Evolutionary conservation across 2,113 vertebrate genomes (phyloP), one percentile per base, ranked within the genome.

Genomic region (Oryzias woworae): DNA sequence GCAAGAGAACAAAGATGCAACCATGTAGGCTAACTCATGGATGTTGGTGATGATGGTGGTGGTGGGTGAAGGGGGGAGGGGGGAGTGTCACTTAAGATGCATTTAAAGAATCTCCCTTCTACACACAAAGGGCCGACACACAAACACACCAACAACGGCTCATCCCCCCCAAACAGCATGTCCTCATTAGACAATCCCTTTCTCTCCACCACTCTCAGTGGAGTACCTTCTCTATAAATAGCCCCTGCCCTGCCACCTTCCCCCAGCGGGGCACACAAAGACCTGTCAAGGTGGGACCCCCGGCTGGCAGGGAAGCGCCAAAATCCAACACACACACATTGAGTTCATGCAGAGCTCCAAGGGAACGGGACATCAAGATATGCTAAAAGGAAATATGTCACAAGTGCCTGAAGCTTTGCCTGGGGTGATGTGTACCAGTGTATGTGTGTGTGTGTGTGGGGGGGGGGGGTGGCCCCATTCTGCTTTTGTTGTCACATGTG

Each of bases 51-150:
- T 66, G 80, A 66, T 62, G 66, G 31, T 28, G 18, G 55, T 20
- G 47, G 48, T 43, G 73, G 16, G 56, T 57, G 54, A 6, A 6
- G 5, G 26, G 26, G 26, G 26, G 26, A 6, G 31, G 7, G 6
- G 36, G 36, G 2, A 1, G 36, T 36, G 41, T 58, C 62, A 66
- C 73, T 69, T 66, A 88, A 85, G 78, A 76, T 69, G 49, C 16
- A 67, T 89, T 88, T 89, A 85, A 90, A 90, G 85, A 84, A 20
- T 46, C 77, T 85, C 76, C 87, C 88, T 16, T 89, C 87, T 87
- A 88, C 85, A 75, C 77, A 86, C 85, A 87, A 77, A 89, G 68
- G 65, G 73, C 85, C 83, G 88, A 66, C 56, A 75, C 28, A 69
- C 58, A 64, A 42, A 45, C 50, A 65, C 44, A 62, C 62, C 74